These are phyloP conservation scores for Acleris cristana DNA, from an alignment of 2,888 invertebrate species.

Conservation along the genomic window DNA sequence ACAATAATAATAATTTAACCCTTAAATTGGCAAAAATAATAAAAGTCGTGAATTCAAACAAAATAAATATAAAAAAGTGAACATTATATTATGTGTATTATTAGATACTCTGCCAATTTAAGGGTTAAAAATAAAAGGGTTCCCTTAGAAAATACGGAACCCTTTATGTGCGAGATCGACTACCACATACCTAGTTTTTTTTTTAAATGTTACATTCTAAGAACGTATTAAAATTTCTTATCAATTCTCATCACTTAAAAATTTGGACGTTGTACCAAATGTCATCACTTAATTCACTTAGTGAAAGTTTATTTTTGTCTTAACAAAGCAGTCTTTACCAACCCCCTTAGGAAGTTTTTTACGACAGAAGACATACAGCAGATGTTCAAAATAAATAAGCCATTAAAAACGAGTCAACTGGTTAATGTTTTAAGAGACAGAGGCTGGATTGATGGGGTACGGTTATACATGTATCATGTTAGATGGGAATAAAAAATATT, in stretches of 20 bases:
- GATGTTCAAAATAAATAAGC: constrained; percentile 71
- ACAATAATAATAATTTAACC: no score
- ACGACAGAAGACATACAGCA: constrained; percentile 67
- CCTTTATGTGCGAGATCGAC: no score
- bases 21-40: no score
- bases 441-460: constrained; percentile 10
- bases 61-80: no score
- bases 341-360: constrained; percentile 65
- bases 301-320: constrained; percentile 19
- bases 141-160: no score
- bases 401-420: constrained; percentile 48
- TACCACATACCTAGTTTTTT: no score
- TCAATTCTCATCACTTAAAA: neutral
- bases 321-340: constrained; percentile 56
- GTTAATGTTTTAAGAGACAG: constrained; percentile 28
- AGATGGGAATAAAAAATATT: neutral
- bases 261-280: constrained; percentile 5
- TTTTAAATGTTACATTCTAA: no score
- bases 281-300: constrained; percentile 21
- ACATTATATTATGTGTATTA: no score
- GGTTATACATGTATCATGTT: constrained; percentile 11
- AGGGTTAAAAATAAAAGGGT: no score
- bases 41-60: no score
- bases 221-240: neutral
- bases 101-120: no score